phyloP scores from a whole-genome alignment of 1,140 invertebrate species.

The Halictus rubicundus region DNA sequence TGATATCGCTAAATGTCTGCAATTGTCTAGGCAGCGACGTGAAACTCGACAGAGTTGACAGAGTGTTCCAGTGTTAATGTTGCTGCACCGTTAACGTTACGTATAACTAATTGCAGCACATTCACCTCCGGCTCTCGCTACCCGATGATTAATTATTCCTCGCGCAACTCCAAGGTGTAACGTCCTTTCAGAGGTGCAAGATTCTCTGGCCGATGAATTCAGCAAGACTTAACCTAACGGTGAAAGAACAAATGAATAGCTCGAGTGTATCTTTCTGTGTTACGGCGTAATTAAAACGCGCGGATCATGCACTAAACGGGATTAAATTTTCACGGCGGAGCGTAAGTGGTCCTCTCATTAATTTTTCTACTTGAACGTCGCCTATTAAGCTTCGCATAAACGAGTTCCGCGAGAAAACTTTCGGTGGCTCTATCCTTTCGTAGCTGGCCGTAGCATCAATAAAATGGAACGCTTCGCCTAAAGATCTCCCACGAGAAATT shows the following conservation, averaged over 20 bases:
- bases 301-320: not conserved
- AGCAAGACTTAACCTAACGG: not conserved
- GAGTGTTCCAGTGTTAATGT: not conserved
- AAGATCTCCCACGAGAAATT: no score
- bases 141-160: not conserved
- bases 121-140: not conserved
- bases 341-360: not conserved
- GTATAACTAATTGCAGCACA: not conserved
- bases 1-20: not conserved
- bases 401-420: no score
- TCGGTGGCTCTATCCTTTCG: no score
- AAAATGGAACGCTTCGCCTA: no score
- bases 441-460: no score
- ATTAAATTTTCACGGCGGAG: not conserved
- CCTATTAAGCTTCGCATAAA: not conserved
- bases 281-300: constrained; percentile 3
- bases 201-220: not conserved
- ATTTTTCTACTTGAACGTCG: not conserved
- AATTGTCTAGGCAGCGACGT: not conserved
- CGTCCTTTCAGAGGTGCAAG: not conserved
- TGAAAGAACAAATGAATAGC: not conserved
- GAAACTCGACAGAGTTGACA: not conserved
- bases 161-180: not conserved
- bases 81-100: not conserved
- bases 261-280: not conserved